Evolutionary conservation across 2,888 invertebrate species (phyloP).

Genomic region (Terebella lapidaria): DNA sequence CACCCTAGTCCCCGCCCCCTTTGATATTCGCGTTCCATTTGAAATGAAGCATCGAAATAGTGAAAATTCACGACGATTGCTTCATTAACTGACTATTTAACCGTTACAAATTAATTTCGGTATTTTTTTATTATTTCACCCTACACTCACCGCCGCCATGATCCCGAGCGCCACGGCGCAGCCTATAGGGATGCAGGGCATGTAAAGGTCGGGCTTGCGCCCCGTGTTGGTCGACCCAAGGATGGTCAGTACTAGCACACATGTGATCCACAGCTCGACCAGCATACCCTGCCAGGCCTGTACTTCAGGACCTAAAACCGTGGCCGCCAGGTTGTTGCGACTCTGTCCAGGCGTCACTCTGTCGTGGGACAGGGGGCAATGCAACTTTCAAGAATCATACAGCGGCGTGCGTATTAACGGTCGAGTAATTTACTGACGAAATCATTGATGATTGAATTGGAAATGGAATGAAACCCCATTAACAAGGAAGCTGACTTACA

Average conservation of each 20-base stretch:
- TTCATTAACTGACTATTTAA: too few species aligned
- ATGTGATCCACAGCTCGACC: constrained; percentile 15
- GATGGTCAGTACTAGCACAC: constrained; percentile 14
- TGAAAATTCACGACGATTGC: too few species aligned
- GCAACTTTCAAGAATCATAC: too few species aligned
- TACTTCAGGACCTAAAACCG: constrained; percentile 8
- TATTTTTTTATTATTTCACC: background rate
- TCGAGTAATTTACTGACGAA: background rate
- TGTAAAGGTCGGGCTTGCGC: constrained; percentile 7
- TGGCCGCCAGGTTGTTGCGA: constrained; percentile 12
- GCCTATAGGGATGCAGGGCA: constrained; percentile 18
- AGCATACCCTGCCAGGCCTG: constrained; percentile 14
- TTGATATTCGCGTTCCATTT: too few species aligned
- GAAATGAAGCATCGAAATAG: too few species aligned
- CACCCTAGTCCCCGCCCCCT: too few species aligned
- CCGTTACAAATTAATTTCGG: too few species aligned
- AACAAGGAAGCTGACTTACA: too few species aligned
- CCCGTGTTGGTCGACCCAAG: constrained; percentile 12
- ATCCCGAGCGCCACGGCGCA: constrained; percentile 17
- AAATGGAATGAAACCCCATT: too few species aligned
- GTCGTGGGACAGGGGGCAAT: background rate
- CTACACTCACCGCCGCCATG: constrained; percentile 13
- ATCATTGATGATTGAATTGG: too few species aligned
- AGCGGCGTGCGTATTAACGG: too few species aligned
- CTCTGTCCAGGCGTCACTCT: constrained; percentile 12